Conservation (phyloP, 1,140 invertebrate genomes). For the Potamilus streckersoni region DNA sequence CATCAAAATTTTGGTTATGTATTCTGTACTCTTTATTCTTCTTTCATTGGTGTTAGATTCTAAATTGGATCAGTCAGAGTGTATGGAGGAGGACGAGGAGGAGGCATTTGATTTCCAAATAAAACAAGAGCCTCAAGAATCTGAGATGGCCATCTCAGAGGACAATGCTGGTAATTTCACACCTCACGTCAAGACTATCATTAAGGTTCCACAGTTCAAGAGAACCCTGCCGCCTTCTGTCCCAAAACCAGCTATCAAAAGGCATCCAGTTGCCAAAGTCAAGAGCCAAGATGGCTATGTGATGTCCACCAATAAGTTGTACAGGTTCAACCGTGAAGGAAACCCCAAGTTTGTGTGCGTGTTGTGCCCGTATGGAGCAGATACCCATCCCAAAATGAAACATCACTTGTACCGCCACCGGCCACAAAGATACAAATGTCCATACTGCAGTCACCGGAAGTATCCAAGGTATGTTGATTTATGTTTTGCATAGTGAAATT, state of each 20-base stretch:
- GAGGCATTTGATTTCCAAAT: no score
- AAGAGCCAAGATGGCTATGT: conserved; percentile 5
- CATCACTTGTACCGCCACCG: conserved; percentile 31
- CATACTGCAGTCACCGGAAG: conserved; percentile 29
- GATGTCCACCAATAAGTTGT: conserved; percentile 25
- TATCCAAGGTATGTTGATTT: conserved; percentile 19
- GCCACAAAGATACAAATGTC: conserved; percentile 31
- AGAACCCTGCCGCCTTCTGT: conserved; percentile 11
- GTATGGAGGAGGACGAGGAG: no score
- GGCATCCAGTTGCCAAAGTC: conserved; percentile 1
- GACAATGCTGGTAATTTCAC: no score
- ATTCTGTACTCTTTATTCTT: no score
- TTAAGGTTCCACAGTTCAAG: conserved; percentile 31
- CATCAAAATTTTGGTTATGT: no score
- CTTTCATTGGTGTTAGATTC: no score
- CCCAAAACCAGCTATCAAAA: neutral
- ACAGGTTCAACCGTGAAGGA: conserved; percentile 23
- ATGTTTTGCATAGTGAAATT: no score
- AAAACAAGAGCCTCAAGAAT: no score
- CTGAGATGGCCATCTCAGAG: no score
- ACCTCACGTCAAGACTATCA: conserved; percentile 6
- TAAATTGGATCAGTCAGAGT: no score
- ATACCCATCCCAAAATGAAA: conserved; percentile 33
- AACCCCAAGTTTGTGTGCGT: conserved; percentile 27
- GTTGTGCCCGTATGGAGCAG: conserved; percentile 18